Conservation (phyloP, 1,140 invertebrate species). For the Dreissena rostriformis region DNA sequence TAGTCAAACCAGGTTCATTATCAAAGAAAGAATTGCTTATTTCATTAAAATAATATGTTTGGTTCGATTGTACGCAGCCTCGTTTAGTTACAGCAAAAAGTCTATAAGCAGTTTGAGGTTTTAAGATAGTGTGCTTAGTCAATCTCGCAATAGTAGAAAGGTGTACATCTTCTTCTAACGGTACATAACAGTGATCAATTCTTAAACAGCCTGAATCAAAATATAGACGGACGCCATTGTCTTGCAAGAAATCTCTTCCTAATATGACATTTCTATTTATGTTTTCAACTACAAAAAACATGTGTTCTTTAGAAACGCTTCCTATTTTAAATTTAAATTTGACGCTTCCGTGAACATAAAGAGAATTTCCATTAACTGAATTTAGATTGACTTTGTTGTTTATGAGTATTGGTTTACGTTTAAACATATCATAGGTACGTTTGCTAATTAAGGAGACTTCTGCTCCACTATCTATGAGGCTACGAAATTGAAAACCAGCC, state of each 20-base stretch:
- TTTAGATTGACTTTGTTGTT: slow-evolving; percentile 31
- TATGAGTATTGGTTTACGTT: slow-evolving; percentile 4
- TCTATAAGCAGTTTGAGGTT: no score
- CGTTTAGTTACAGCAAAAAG: no score
- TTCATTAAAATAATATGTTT: no score
- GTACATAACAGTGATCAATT: no score
- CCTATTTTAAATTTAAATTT: slow-evolving; percentile 44
- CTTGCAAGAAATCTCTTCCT: slow-evolving; percentile 28
- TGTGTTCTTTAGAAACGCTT: background rate
- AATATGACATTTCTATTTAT: slow-evolving; percentile 47
- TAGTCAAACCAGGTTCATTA: no score
- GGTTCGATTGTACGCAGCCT: no score
- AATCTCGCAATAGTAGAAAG: no score
- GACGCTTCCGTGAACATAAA: slow-evolving; percentile 13
- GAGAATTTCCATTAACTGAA: slow-evolving; percentile 30
- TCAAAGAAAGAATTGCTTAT: no score
- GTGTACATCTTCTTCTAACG: no score
- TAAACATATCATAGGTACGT: slow-evolving; percentile 23
- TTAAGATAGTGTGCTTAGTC: no score
- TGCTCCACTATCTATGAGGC: slow-evolving; percentile 43
- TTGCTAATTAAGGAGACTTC: slow-evolving; percentile 27
- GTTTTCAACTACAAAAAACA: slow-evolving; percentile 9
- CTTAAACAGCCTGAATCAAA: no score
- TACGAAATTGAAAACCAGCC: slow-evolving; percentile 36
- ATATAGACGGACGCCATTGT: slow-evolving; percentile 7